Conservation (phyloP, 2,888 invertebrate species). For the Stenodera caucasica region DNA sequence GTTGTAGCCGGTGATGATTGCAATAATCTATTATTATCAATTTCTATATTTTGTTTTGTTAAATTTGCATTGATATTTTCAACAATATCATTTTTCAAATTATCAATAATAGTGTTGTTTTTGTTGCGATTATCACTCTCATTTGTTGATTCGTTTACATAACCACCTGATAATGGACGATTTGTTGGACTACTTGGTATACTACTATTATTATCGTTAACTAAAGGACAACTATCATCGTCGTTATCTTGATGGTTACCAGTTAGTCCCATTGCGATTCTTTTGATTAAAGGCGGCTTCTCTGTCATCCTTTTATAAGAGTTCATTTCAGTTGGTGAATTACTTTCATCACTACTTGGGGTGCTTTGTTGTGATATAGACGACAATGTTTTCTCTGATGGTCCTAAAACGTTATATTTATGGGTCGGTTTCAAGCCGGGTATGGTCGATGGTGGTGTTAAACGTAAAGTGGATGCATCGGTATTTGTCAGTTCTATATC, state of each 20-base stretch:
- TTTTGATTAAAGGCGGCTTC: constrained; percentile 77
- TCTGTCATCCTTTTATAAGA: constrained; percentile 80
- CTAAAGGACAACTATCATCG: constrained; percentile 74
- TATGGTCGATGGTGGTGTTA: constrained; percentile 65
- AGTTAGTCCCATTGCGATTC: constrained; percentile 75
- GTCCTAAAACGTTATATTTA: constrained; percentile 59
- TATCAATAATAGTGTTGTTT: constrained; percentile 37
- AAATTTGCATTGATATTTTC: constrained; percentile 48
- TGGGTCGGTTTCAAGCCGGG: constrained; percentile 68
- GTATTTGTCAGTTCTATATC: constrained; percentile 59
- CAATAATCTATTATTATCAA: constrained; percentile 62
- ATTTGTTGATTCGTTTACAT: constrained; percentile 77
- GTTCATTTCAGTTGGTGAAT: constrained; percentile 84
- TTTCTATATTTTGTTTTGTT: constrained; percentile 64
- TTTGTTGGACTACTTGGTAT: constrained; percentile 54
- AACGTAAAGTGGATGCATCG: constrained; percentile 57
- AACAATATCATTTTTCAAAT: constrained; percentile 41
- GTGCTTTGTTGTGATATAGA: constrained; percentile 59
- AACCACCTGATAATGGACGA: constrained; percentile 70
- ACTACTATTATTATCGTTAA: constrained; percentile 62
- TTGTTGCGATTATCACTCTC: constrained; percentile 59
- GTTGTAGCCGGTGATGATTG: constrained; percentile 56
- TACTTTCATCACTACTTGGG: constrained; percentile 82
- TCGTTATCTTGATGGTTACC: constrained; percentile 57
- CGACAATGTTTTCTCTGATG: constrained; percentile 53